Evolutionary conservation across 2,797 vertebrate genomes (phyloP), one percentile per base, ranked within the genome.

Genomic region (Numenius phaeopus): DNA sequence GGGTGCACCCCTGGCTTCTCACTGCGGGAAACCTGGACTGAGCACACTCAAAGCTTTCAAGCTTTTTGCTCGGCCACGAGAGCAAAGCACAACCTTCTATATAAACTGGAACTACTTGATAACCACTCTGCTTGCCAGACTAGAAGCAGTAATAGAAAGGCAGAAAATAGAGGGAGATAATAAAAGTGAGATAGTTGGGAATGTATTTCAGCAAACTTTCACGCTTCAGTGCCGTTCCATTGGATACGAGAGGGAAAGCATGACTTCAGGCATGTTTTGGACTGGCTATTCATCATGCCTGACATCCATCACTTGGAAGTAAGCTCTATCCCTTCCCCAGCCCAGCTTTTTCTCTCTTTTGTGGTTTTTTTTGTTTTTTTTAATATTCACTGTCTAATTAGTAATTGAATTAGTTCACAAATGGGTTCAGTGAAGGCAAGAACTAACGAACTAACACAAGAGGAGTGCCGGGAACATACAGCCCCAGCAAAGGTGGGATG

Each of bases 1-100:
- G 34, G 47, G 46, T 16, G 40, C 26, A 34, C 0, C 8, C 49
- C 69, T 39, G n/a, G 12, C 49, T 59, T 61, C 61, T n/a, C 30
- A 37, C 24, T 14, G 29, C 65, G 46, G 69, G 70, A 64, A 67
- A 16, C 7, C 39, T n/a, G 72, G 10, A 24, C 46, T 52, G 12
- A 0, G 0, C 26, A 20, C 22, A 37, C 24, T 12, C 0, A 0
- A n/a, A 37, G 22, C 11, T 54, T 57, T 61, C 40, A 62, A 50
- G 57, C 11, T 80, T 76, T 83, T 37, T 34, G 57, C 54, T 88
- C 52, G 54, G 59, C 19, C 30, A 18, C 0, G 0, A 77, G 12
- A 61, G 69, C 54, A 72, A 72, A 86, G 37, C 40, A 55, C 12
- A 50, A 9, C 11, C 30, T 81, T 71, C 23, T 29, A 4, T 26